phyloP scores from a whole-genome alignment of 2,888 invertebrate genomes.

The Phalera bucephala region DNA sequence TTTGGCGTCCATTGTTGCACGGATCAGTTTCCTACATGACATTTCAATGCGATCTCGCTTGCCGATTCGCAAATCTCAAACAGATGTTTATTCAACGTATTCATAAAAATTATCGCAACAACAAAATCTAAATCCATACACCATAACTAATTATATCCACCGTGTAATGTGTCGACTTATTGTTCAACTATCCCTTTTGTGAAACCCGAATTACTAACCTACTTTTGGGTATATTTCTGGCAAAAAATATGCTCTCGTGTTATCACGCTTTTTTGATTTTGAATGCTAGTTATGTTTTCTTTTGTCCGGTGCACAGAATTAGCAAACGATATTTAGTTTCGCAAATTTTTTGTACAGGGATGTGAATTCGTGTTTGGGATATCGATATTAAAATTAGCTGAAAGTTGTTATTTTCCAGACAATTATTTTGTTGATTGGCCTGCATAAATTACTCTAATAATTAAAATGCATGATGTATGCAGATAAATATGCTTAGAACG shows the following conservation, averaged over 20 bases:
- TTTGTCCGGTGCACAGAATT: slow-evolving; percentile 66
- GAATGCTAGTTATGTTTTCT: slow-evolving; percentile 73
- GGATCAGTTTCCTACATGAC: slow-evolving; percentile 79
- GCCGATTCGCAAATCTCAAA: slow-evolving; percentile 69
- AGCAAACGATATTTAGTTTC: slow-evolving; percentile 60
- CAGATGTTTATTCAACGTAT: slow-evolving; percentile 76
- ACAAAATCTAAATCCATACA: slow-evolving; percentile 81
- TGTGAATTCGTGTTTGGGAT: slow-evolving; percentile 14
- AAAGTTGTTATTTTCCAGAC: too few relatives aligned
- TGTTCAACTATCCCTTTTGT: slow-evolving; percentile 67
- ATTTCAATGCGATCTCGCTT: slow-evolving; percentile 70
- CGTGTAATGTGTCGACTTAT: slow-evolving; percentile 69
- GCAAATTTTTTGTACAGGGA: slow-evolving; percentile 29
- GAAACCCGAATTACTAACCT: slow-evolving; percentile 78
- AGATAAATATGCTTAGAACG: too few relatives aligned
- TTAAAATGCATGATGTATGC: too few relatives aligned
- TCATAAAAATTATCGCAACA: slow-evolving; percentile 78
- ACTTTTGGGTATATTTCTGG: slow-evolving; percentile 75
- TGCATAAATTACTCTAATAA: too few relatives aligned
- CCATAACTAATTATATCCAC: slow-evolving; percentile 83
- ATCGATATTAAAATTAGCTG: slow-evolving; percentile 6
- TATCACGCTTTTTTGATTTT: slow-evolving; percentile 76
- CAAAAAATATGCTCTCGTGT: slow-evolving; percentile 62
- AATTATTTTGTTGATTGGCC: too few relatives aligned
- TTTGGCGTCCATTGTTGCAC: slow-evolving; percentile 61